A percentile compares a stretch with the other conserved stretches of the same genome.
These are phyloP conservation scores for Eptatretus burgeri DNA, from an alignment of 2,113 vertebrate species.

Conservation along the genomic window DNA sequence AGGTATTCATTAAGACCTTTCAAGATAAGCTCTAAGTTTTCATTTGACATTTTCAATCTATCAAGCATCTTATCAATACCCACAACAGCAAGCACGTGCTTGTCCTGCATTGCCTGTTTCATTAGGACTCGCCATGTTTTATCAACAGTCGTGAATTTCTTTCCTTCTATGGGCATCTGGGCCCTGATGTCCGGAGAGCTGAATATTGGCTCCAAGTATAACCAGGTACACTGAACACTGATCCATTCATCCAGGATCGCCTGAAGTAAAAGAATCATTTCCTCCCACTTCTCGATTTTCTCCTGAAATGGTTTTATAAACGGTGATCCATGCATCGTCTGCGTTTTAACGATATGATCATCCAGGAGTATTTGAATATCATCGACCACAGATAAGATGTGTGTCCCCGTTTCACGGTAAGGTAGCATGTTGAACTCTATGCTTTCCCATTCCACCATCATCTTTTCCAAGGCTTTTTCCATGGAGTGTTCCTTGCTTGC, in stretches of 20 bases:
- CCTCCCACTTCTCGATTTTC: slow-evolving; percentile 38
- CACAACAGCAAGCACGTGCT: slow-evolving; percentile 30
- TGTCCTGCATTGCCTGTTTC: slow-evolving; percentile 35
- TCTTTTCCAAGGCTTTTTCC: slow-evolving; percentile 44
- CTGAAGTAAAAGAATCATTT: slow-evolving; percentile 36
- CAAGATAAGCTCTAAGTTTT: slow-evolving; percentile 43
- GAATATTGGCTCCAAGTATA: slow-evolving; percentile 52
- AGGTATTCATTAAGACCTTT: slow-evolving; percentile 63
- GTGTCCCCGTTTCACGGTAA: slow-evolving; percentile 36
- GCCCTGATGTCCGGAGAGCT: slow-evolving; percentile 50
- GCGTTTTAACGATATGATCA: slow-evolving; percentile 51
- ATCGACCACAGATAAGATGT: slow-evolving; percentile 36
- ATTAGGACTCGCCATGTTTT: slow-evolving; percentile 42
- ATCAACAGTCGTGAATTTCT: slow-evolving; percentile 29
- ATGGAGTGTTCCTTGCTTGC: slow-evolving; percentile 42
- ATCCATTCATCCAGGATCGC: slow-evolving; percentile 54
- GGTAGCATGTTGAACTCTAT: slow-evolving; percentile 32
- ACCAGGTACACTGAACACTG: slow-evolving; percentile 46
- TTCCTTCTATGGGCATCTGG: slow-evolving; percentile 49
- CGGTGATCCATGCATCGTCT: slow-evolving; percentile 42
- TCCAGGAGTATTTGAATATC: slow-evolving; percentile 51
- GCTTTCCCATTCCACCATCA: slow-evolving; percentile 28
- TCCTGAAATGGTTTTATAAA: slow-evolving; percentile 42
- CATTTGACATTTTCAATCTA: slow-evolving; percentile 31
- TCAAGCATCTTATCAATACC: slow-evolving; percentile 39